Evolutionary conservation across 2,113 vertebrate genomes (phyloP), one percentile per base, ranked within the genome.

Genomic region (Procavia capensis): DNA sequence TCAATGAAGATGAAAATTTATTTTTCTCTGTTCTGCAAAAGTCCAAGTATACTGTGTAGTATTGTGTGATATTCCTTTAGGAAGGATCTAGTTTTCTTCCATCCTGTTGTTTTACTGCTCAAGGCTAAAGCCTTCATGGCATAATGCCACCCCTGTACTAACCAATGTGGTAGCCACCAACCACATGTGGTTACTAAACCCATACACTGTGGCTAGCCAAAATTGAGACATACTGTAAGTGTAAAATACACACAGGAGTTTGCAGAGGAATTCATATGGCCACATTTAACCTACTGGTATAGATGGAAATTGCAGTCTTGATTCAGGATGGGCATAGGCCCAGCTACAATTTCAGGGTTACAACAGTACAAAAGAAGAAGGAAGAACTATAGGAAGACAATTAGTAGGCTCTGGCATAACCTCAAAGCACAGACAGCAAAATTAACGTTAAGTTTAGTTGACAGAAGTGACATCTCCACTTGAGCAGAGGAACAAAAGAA

Each of bases 401-500:
- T 50, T 16, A 84, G 4, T 10, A 81, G 25, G 39, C 24, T 61
- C 39, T 61, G 64, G 50, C 10, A 74, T 22, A 84, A 68, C 25
- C 31, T 20, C 6, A 87, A 66, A 80, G 70, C 31, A 39, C 17
- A 29, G 5, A 31, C 31, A 72, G 36, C 39, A 80, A 11, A 93
- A 80, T 63, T 85, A 68, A 91, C 39, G 29, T 95, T 72, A 59
- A 80, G 64, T 59, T 92, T 79, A 88, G 31, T 29, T 66, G 8
- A 45, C 1, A 31, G 36, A 19, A 24, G 17, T 59, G 34, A 41
- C 20, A 31, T 45, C 39, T 90, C 22, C 36, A 75, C 20, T 74
- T 57, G 61, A 89, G 39, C 17, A 79, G 27, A 76, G 6, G 27
- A 47, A 95, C 11, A 88, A 70, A 70, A 19, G 34, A 9, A 70